These are phyloP conservation scores for Oceanites oceanicus DNA, from an alignment of 2,113 vertebrate species.

Conservation along the genomic window DNA sequence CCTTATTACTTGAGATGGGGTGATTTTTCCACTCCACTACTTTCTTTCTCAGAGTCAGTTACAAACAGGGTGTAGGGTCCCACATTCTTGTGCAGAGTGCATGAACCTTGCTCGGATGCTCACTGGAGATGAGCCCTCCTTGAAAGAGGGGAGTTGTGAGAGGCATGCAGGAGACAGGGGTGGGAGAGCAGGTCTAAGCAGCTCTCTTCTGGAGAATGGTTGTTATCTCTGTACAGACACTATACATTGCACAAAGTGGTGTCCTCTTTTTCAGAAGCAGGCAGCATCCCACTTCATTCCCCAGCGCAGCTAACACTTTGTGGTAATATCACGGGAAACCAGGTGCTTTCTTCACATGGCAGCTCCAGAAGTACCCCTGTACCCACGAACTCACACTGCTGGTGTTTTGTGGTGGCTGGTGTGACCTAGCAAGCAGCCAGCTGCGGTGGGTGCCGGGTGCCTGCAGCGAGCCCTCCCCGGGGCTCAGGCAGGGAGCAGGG, in stretches of 20 bases:
- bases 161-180: not conserved
- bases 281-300: not conserved
- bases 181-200: not conserved
- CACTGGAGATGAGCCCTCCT: not conserved
- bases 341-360: not conserved
- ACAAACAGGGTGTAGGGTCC: not conserved
- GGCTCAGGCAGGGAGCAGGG: not conserved
- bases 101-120: not conserved
- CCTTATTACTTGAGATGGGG: not conserved
- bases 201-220: not conserved
- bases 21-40: not conserved
- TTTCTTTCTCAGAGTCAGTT: not conserved
- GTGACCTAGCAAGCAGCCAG: not conserved
- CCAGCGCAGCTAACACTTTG: not conserved
- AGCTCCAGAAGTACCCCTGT: rapidly evolving
- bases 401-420: not conserved
- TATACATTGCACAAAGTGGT: not conserved
- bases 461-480: rapidly evolving
- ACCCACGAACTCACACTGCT: not conserved
- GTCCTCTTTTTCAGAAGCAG: not conserved
- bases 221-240: not conserved
- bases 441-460: not conserved
- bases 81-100: not conserved
- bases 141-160: not conserved
- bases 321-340: not conserved